Conservation (phyloP, 37 sponge, comb jelly and placozoan genomes). For the Hormiphora californensis region DNA sequence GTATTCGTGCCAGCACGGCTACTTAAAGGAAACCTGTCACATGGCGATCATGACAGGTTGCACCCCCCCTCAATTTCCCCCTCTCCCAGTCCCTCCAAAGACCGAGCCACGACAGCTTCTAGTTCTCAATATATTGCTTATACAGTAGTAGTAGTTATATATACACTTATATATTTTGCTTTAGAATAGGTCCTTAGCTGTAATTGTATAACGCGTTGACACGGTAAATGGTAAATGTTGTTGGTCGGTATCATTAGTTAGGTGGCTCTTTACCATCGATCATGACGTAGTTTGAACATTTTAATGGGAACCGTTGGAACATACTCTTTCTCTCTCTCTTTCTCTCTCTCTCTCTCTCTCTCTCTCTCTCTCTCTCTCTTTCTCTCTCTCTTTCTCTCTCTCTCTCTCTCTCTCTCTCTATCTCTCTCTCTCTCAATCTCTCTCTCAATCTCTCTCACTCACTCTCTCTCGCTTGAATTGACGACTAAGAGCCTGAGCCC, state of each 20-base stretch:
- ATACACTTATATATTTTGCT: no score
- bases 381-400: background rate
- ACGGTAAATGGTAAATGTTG: no score
- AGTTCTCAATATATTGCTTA: no score
- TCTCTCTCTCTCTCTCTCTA: background rate
- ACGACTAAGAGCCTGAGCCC: background rate
- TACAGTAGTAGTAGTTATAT: no score
- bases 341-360: background rate
- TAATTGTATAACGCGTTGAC: background rate
- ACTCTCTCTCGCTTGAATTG: background rate
- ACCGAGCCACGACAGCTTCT: no score
- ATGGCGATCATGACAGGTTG: no score
- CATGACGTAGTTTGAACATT: background rate
- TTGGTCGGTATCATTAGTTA: background rate
- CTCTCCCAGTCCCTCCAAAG: no score
- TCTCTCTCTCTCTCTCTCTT: background rate
- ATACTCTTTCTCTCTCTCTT: background rate
- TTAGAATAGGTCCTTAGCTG: no score
- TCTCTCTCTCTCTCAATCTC: background rate
- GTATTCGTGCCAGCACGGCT: no score
- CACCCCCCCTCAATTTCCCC: no score
- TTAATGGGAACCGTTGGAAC: background rate
- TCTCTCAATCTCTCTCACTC: background rate
- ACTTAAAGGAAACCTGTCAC: no score
- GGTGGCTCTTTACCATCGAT: background rate